phyloP scores from a whole-genome alignment of 1,140 invertebrate genomes.

The Dendroctonus ponderosae region DNA sequence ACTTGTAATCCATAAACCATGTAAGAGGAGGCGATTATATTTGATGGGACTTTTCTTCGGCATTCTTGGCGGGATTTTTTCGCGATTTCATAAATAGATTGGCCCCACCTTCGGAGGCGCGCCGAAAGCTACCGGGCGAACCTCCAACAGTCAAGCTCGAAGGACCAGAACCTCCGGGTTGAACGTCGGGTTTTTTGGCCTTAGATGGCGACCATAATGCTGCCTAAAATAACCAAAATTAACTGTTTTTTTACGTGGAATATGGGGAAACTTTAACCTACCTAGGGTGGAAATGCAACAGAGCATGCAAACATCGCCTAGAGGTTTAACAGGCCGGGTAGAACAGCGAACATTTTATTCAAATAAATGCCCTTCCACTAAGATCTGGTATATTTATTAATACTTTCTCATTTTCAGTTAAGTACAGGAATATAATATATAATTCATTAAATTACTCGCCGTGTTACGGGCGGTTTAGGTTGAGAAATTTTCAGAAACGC shows the following conservation, averaged over 20 bases:
- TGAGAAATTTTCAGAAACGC: no score
- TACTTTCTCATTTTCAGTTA: not conserved
- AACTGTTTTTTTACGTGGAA: not conserved
- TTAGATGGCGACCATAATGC: conserved; percentile 34
- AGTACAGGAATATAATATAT: not conserved
- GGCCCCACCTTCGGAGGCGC: conserved; percentile 77
- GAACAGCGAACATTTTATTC: not conserved
- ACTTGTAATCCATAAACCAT: no score
- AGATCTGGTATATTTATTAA: not conserved
- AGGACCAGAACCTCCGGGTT: conserved; percentile 56
- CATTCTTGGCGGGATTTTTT: conserved; percentile 20
- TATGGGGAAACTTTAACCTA: no score
- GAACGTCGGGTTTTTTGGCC: conserved; percentile 46
- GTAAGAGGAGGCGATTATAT: conserved; percentile 17
- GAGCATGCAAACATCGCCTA: no score
- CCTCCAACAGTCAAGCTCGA: conserved; percentile 58
- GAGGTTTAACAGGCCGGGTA: no score
- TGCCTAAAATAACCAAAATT: conserved; percentile 21
- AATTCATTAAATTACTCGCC: not conserved
- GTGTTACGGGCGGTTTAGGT: no score
- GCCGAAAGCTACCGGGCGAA: conserved; percentile 63
- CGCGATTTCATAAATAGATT: conserved; percentile 59
- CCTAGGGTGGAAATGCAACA: no score
- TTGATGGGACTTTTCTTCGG: conserved; percentile 27
- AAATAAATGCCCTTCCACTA: no score